Conservation (phyloP, 2,113 vertebrate species). For the Amblyopsis rosae region DNA sequence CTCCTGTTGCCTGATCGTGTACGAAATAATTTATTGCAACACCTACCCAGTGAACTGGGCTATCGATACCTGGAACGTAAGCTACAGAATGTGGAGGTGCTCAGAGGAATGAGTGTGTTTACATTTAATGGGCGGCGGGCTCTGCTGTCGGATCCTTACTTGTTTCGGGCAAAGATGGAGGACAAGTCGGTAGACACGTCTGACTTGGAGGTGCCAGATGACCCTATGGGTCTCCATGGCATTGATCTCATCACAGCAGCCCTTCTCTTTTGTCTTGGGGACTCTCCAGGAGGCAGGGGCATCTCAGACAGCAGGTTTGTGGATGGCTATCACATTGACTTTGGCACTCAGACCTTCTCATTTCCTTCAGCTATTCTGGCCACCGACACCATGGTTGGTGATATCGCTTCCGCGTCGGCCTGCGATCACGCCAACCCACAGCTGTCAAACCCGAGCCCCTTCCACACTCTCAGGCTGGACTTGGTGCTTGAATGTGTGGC, state of each 20-base stretch:
- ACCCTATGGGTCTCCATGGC: constrained; percentile 95
- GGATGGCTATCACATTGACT: constrained; percentile 90
- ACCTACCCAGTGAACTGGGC: constrained; percentile 77
- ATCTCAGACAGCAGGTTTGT: constrained; percentile 96
- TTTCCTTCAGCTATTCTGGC: constrained; percentile 96
- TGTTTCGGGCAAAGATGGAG: constrained; percentile 88
- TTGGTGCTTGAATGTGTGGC: constrained; percentile 97
- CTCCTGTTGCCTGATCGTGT: constrained; percentile 76
- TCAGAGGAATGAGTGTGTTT: constrained; percentile 84
- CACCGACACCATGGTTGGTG: constrained; percentile 97
- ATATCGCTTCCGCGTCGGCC: constrained; percentile 96
- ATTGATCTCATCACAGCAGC: constrained; percentile 98
- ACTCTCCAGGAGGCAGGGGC: constrained; percentile 92
- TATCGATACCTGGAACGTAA: constrained; percentile 83
- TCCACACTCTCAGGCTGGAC: constrained; percentile 96
- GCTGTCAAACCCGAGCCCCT: constrained; percentile 97
- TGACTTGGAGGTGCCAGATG: constrained; percentile 92
- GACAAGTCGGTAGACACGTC: constrained; percentile 97
- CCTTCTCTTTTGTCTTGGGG: constrained; percentile 93
- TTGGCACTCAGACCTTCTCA: constrained; percentile 97
- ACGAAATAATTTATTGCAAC: constrained; percentile 80
- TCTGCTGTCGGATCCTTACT: constrained; percentile 83
- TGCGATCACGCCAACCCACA: constrained; percentile 98
- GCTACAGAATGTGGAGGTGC: constrained; percentile 81
- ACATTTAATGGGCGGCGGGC: constrained; percentile 82